Evolutionary conservation across 2,113 vertebrate genomes (phyloP), one percentile per base, ranked within the genome.

Genomic region (Cryptomyrus ogoouensis): DNA sequence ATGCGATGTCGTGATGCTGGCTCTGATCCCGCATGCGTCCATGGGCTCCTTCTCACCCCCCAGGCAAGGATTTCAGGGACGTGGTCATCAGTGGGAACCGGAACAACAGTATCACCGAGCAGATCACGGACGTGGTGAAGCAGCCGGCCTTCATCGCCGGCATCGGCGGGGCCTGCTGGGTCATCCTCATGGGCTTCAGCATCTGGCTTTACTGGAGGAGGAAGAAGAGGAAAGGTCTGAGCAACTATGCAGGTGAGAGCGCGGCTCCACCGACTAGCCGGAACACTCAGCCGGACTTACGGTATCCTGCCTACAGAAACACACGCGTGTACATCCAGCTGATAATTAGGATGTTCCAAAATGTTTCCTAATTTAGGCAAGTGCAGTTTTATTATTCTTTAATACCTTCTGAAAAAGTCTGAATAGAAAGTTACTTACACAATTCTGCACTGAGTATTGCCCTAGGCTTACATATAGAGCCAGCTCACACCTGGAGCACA

Each of bases 151-250:
- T 99, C 92, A 99, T 99, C 88, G 98, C 98, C 19, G 98, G 98
- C 84, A 99, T 99, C 3, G 98, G 98, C 89, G 98, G 98, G 35
- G 98, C 98, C 21, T 99, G 98, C 93, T 99, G 98, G 98, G 98
- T 99, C 93, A 99, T 99, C 94, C 95, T 99, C 92, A 99, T 99
- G 98, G 98, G 98, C 87, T 99, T 99, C 96, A 99, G 98, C 95
- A 99, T 99, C 95, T 99, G 98, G 98, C 95, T 99, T 0, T 99
- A 99, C 93, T 99, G 98, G 98, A 93, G 98, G 93, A 97, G 98
- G 92, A 99, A 99, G 98, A 99, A 99, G 96, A 98, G 98, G 94
- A 99, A 99, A 97, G 98, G 98, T 7, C 97, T 99, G 91, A 99
- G 98, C 95, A 99, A 99, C 95, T 99, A 99, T 1, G 98, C 98